Conservation (phyloP, 1,140 invertebrate species). For the Trichonephila clavata region DNA sequence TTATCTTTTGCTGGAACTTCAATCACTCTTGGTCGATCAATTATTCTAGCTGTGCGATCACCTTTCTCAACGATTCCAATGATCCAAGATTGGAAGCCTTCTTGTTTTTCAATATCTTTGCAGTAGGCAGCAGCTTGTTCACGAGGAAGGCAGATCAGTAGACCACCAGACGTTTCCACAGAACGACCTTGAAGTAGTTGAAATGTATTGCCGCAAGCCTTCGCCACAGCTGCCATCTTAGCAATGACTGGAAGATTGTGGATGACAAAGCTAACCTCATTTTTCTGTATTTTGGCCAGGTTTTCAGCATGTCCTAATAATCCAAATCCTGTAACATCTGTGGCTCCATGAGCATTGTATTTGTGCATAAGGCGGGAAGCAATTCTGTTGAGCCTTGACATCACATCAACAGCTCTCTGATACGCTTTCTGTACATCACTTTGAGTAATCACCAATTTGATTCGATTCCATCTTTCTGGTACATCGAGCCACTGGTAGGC, state of each 20-base stretch:
- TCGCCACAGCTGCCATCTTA: constrained; percentile 84
- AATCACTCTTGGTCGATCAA: constrained; percentile 98
- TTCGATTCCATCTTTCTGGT: constrained; percentile 83
- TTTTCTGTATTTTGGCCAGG: constrained; percentile 84
- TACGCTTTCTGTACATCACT: constrained; percentile 84
- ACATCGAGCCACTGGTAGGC: constrained; percentile 85
- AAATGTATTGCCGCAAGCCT: constrained; percentile 83
- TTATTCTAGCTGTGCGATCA: constrained; percentile 96
- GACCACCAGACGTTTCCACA: constrained; percentile 84
- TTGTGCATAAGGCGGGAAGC: constrained; percentile 86
- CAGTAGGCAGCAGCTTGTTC: constrained; percentile 85
- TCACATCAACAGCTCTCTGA: constrained; percentile 84
- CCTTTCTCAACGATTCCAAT: constrained; percentile 97
- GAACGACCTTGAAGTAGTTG: constrained; percentile 83
- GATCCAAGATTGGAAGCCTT: constrained; percentile 85
- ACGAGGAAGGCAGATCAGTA: constrained; percentile 84
- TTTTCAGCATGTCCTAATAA: constrained; percentile 86
- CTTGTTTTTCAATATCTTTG: constrained; percentile 84
- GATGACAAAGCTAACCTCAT: constrained; percentile 85
- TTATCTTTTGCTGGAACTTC: constrained; percentile 98
- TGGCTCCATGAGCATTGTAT: constrained; percentile 86
- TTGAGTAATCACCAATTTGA: constrained; percentile 83
- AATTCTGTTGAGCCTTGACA: constrained; percentile 85
- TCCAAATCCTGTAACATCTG: constrained; percentile 87
- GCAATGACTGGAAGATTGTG: constrained; percentile 86